Percentiles rank a stretch among this genome's conserved stretches.
Conservation (phyloP, 2,888 invertebrate species). For the Imbricaverruca yamaguchii region DNA sequence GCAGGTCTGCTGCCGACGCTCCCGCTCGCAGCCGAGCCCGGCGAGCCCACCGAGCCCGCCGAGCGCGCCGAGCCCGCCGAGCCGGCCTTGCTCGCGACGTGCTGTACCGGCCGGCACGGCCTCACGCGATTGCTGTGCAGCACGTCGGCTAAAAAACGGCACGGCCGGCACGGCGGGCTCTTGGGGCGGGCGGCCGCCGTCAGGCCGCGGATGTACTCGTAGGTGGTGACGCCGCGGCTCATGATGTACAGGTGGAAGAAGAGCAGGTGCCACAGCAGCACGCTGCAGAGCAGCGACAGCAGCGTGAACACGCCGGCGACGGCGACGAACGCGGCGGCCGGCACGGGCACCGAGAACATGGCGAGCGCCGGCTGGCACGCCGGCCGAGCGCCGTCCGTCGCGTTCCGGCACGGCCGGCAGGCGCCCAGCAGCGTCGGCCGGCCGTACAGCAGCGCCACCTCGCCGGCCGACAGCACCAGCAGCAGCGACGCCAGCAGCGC, state of each 20-base stretch:
- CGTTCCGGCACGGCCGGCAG: background rate
- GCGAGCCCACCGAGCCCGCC: too few species aligned
- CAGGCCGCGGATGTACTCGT: slow-evolving; percentile 64
- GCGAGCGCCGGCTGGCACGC: background rate
- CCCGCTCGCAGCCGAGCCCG: too few species aligned
- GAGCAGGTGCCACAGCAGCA: slow-evolving; percentile 54
- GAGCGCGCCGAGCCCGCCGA: background rate
- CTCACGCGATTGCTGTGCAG: background rate
- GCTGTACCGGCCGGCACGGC: background rate
- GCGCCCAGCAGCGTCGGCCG: background rate
- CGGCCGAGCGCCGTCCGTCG: background rate
- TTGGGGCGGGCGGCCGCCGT: background rate
- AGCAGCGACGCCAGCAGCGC: slow-evolving; percentile 63
- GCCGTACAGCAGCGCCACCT: slow-evolving; percentile 57
- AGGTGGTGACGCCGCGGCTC: slow-evolving; percentile 74
- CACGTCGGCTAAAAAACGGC: slow-evolving; percentile 8
- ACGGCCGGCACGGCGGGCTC: background rate
- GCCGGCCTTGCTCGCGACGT: background rate
- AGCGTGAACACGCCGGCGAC: slow-evolving; percentile 68
- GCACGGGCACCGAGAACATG: slow-evolving; percentile 37
- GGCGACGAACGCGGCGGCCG: slow-evolving; percentile 56
- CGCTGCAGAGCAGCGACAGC: slow-evolving; percentile 39
- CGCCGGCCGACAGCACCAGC: slow-evolving; percentile 58
- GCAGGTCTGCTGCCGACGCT: too few species aligned
- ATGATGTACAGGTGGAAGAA: slow-evolving; percentile 84